Conservation (phyloP, 1,140 invertebrate species). For the Daktulosphaira vitifoliae region DNA sequence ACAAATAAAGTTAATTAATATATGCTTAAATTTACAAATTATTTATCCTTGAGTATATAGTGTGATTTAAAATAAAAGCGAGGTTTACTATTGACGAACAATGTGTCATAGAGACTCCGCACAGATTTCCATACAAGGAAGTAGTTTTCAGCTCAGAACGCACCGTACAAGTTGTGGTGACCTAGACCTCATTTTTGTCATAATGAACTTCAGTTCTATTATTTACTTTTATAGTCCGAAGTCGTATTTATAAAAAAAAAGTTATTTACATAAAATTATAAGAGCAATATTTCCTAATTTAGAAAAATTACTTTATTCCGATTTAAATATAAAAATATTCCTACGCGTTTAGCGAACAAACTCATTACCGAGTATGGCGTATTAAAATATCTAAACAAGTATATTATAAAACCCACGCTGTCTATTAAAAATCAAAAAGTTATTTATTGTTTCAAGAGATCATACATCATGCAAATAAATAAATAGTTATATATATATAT, state of each 20-base stretch:
- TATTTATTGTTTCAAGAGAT: not conserved
- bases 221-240: too few relatives aligned
- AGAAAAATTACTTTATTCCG: too few relatives aligned
- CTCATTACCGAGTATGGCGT: too few relatives aligned
- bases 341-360: too few relatives aligned
- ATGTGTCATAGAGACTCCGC: not conserved
- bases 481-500: too few relatives aligned
- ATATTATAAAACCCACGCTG: not conserved
- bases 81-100: not conserved
- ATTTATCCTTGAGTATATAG: conserved; percentile 2
- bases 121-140: conserved; percentile 29
- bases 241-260: too few relatives aligned
- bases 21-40: not conserved
- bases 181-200: conserved; percentile 22
- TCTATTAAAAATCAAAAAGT: not conserved
- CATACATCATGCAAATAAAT: too few relatives aligned
- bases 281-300: too few relatives aligned
- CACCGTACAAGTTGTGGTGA: not conserved
- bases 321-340: too few relatives aligned
- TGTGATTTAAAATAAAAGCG: not conserved
- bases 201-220: too few relatives aligned
- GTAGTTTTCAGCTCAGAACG: conserved; percentile 15
- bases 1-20: too few relatives aligned
- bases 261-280: too few relatives aligned
- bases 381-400: not conserved